A percentile compares a stretch with the other conserved stretches of the same genome.
These are phyloP conservation scores for Thermophis baileyi DNA, from an alignment of 2,113 vertebrate species.

Conservation along the genomic window DNA sequence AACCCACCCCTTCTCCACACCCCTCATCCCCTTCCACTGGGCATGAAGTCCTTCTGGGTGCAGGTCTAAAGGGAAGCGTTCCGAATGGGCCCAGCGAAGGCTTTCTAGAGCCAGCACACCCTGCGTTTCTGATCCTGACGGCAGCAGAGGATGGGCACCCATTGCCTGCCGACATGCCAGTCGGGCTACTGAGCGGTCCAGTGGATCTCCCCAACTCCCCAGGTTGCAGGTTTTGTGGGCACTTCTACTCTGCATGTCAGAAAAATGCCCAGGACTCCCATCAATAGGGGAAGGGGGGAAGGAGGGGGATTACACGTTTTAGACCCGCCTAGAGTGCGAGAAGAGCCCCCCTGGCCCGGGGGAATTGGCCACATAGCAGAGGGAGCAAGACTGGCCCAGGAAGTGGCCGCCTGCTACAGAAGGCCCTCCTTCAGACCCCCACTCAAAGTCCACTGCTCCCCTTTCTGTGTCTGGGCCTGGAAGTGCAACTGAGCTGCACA, in stretches of 20 bases:
- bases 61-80: neutral
- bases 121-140: neutral
- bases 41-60: neutral
- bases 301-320: neutral
- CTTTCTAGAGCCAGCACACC: neutral
- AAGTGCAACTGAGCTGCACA: neutral
- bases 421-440: neutral
- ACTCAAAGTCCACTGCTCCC: neutral
- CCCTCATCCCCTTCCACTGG: neutral
- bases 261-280: neutral
- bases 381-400: neutral
- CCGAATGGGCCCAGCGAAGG: neutral
- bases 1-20: no score
- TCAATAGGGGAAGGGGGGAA: neutral
- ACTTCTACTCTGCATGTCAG: neutral
- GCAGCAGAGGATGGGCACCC: neutral
- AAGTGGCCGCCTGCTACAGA: neutral
- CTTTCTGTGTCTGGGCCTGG: neutral
- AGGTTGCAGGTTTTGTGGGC: neutral
- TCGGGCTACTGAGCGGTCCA: neutral
- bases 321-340: neutral
- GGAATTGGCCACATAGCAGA: neutral
- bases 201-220: neutral
- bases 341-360: neutral
- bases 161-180: neutral